These are phyloP conservation scores for Ctenosaura bakeri DNA, from an alignment of 2,797 vertebrate genomes.

Conservation along the genomic window DNA sequence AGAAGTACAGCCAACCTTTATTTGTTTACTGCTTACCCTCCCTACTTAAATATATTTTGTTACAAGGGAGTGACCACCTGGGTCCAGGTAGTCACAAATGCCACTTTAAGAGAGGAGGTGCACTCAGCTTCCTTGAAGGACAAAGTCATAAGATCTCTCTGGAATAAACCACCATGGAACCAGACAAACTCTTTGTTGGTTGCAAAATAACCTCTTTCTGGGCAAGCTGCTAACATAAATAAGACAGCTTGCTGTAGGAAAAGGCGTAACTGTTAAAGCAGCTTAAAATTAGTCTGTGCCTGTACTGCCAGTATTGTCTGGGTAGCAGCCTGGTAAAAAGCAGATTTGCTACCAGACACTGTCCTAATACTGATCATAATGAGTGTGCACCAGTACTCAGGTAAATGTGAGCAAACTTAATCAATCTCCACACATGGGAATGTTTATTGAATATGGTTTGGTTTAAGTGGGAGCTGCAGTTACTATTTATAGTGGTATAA, in stretches of 20 bases:
- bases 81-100: background rate
- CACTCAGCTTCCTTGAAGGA: background rate
- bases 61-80: background rate
- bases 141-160: background rate
- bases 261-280: background rate
- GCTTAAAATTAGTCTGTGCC: background rate
- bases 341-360: constrained; percentile 1
- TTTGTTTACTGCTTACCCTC: background rate
- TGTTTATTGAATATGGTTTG: background rate
- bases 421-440: background rate
- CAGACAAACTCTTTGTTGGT: background rate
- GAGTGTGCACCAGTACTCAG: background rate
- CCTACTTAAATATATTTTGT: background rate
- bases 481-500: background rate
- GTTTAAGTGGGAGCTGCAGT: background rate
- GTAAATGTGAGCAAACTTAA: background rate
- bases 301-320: background rate
- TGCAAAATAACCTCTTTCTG: background rate
- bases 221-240: background rate
- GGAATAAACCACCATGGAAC: background rate
- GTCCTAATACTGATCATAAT: background rate
- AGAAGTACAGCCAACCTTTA: background rate
- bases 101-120: background rate
- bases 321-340: background rate
- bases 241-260: background rate